These are phyloP conservation scores for Bombus turneri DNA, from an alignment of 1,140 invertebrate species.

Conservation along the genomic window DNA sequence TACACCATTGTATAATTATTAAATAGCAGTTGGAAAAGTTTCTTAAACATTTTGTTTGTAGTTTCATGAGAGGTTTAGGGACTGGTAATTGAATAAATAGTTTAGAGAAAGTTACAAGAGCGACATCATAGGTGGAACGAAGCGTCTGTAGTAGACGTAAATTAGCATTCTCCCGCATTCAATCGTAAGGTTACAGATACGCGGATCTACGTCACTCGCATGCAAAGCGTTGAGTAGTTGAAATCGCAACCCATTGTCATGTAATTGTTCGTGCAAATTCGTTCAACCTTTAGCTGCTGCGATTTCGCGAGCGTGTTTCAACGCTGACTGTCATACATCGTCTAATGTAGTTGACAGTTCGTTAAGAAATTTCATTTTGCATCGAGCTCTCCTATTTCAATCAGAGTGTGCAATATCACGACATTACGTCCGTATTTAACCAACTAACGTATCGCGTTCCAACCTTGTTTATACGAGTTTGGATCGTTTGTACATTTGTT, in stretches of 20 bases:
- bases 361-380: not conserved
- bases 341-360: no score
- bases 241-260: slow-evolving; percentile 28
- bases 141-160: not conserved
- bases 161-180: not conserved
- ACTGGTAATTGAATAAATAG: not conserved
- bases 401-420: not conserved
- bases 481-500: not conserved
- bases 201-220: slow-evolving; percentile 21
- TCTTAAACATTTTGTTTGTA: not conserved
- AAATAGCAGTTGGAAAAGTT: no score
- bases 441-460: not conserved
- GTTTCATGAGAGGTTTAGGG: not conserved
- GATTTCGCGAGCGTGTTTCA: not conserved
- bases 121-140: not conserved
- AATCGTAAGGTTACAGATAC: slow-evolving; percentile 7
- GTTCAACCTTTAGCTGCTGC: slow-evolving; percentile 21
- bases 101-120: not conserved
- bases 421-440: not conserved
- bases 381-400: not conserved
- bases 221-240: slow-evolving; percentile 15
- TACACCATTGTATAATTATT: no score
- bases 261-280: slow-evolving; percentile 31
- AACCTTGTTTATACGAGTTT: accelerated
- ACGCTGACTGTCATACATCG: no score